Conservation (phyloP, 2,888 invertebrate species). For the Scaptomyza caliginosa region DNA sequence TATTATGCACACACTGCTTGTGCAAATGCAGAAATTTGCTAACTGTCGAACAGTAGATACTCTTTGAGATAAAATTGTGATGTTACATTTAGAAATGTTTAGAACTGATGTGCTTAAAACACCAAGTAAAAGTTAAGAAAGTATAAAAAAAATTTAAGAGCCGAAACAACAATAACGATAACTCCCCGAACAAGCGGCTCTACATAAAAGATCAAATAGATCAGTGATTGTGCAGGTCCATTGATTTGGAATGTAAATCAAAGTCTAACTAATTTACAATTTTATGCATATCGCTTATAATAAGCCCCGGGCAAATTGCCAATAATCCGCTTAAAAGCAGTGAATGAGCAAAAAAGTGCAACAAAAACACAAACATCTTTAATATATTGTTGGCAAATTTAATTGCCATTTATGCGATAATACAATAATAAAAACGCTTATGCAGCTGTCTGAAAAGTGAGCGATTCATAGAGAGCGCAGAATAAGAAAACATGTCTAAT, state of each 20-base stretch:
- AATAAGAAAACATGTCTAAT: slow-evolving; percentile 35
- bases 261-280: slow-evolving; percentile 28
- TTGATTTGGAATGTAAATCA: slow-evolving; percentile 19
- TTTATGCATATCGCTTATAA: slow-evolving; percentile 23
- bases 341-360: background rate
- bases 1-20: slow-evolving; percentile 7
- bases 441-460: slow-evolving; percentile 55
- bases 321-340: slow-evolving; percentile 47
- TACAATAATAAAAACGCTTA: slow-evolving; percentile 65
- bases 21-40: background rate
- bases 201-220: background rate
- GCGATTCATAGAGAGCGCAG: slow-evolving; percentile 15
- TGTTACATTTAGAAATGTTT: background rate
- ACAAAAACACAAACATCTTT: slow-evolving; percentile 16
- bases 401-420: slow-evolving; percentile 51
- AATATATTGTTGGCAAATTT: slow-evolving; percentile 33
- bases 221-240: slow-evolving; percentile 24
- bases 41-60: background rate
- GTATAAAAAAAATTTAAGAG: too few species aligned
- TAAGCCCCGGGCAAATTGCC: slow-evolving; percentile 42
- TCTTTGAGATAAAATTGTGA: background rate
- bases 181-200: background rate
- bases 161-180: background rate
- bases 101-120: background rate
- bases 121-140: too few species aligned